These are phyloP conservation scores for Sialis fuliginosa DNA, from an alignment of 2,888 invertebrate species.

Conservation along the genomic window DNA sequence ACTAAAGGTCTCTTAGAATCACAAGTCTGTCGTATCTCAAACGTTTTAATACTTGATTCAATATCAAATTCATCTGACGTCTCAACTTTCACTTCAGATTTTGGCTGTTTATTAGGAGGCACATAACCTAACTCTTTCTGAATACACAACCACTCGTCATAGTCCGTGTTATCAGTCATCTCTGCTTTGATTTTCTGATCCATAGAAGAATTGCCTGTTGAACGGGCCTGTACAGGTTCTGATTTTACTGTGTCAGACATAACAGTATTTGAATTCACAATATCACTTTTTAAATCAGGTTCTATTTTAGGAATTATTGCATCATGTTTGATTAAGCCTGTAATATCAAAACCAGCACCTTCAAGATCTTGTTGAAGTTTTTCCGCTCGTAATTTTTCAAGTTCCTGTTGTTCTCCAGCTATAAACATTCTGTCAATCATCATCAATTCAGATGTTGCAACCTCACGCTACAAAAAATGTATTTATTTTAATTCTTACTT, in stretches of 20 bases:
- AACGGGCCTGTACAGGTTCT: not conserved
- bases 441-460: conserved; percentile 57
- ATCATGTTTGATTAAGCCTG: conserved; percentile 4
- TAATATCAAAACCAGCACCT: not conserved
- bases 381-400: conserved; percentile 40
- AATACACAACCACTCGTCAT: conserved; percentile 50
- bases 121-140: conserved; percentile 42
- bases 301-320: not conserved
- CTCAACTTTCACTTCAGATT: conserved; percentile 1
- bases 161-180: conserved; percentile 21
- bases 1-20: not conserved
- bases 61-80: conserved; percentile 4
- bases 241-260: not conserved
- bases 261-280: not conserved
- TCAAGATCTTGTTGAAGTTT: conserved; percentile 13
- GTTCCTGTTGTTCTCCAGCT: conserved; percentile 46
- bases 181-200: conserved; percentile 7
- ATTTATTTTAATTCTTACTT: not conserved
- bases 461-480: conserved; percentile 36
- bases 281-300: not conserved
- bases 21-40: conserved; percentile 2
- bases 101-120: conserved; percentile 8
- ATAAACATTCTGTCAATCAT: conserved; percentile 60
- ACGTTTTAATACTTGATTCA: conserved; percentile 4
- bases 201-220: not conserved